Base-by-base conservation (phyloP, 2,797 vertebrate species). In the Melopsittacus undulatus region DNA sequence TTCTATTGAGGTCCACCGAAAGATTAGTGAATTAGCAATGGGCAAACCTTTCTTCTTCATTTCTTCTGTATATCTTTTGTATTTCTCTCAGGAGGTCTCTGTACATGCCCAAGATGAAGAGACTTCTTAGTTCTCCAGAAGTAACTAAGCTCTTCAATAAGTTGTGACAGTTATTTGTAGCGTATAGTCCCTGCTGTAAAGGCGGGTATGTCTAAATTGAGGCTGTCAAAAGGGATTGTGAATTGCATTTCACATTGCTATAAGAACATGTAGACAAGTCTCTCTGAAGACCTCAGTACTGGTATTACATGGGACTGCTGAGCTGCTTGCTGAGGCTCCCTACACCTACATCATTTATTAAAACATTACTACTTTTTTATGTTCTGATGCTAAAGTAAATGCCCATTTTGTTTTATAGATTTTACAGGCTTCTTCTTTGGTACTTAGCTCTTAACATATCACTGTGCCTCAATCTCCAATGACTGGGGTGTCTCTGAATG, bases 131-230 rank as follows among this genome's bases (percentile, higher is more conserved):
- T 89, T 92, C 89, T 83, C 87, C 82, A 29, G 82, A 87, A 73
- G 57, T 76, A 86, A 89, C 75, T 73, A 79, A 85, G 51, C 78
- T 68, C 82, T 95, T 95, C 94, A 95, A 96, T 97, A 91, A 93
- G 85, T 96, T 96, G 93, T 97, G 96, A 96, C 97, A 97, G 94
- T 92, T 96, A 95, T 87, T 95, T 91, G 92, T 96, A 97, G 94
- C 22, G 0, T 97, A 82, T 68, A 75, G 95, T 97, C 96, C 95
- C 96, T 91, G 1, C 81, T 80, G 96, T 92, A 97, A 96, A 94
- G 94, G 95, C 94, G 92, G 85, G 30, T 90, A 93, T 96, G 94
- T 97, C 94, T 96, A 95, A 97, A 96, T 90, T 94, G 95, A 97
- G 84, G 75, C 94, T 97, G 96, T 97, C 97, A 94, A 82, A 94